phyloP scores from a whole-genome alignment of 1,140 invertebrate genomes.

The Trialeurodes vaporariorum region DNA sequence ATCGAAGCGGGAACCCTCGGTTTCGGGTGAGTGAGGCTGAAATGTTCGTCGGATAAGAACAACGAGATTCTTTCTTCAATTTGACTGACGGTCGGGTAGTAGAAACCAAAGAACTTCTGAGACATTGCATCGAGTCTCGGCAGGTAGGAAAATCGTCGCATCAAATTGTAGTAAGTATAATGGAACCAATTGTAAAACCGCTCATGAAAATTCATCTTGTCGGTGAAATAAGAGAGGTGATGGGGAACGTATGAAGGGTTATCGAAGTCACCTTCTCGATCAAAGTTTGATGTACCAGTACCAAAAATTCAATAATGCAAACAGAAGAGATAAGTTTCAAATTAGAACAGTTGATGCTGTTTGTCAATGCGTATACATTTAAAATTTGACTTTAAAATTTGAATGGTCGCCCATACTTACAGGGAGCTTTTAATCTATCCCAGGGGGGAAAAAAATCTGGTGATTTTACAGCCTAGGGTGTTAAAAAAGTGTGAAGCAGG shows the following conservation, averaged over 20 bases:
- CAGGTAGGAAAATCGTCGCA: background rate
- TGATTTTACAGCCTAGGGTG: too few species aligned
- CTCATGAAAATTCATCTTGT: conserved; percentile 17
- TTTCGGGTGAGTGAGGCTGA: conserved; percentile 36
- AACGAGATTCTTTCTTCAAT: conserved; percentile 31
- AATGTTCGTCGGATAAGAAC: conserved; percentile 45
- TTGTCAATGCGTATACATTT: too few species aligned
- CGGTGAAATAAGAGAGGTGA: conserved; percentile 1
- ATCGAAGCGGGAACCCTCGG: conserved; percentile 38
- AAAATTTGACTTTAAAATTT: too few species aligned
- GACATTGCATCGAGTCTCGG: background rate
- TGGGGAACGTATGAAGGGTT: conserved; percentile 23
- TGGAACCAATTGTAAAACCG: conserved; percentile 19
- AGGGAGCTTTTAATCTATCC: too few species aligned
- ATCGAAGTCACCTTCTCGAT: conserved; percentile 14
- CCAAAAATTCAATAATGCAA: too few species aligned
- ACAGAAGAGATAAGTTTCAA: too few species aligned
- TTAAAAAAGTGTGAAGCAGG: too few species aligned
- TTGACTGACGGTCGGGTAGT: conserved; percentile 20
- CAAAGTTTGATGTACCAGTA: too few species aligned
- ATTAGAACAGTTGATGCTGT: too few species aligned
- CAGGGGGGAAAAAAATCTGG: too few species aligned
- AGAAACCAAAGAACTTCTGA: conserved; percentile 5
- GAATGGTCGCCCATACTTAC: too few species aligned
- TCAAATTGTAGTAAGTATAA: conserved; percentile 11